Evolutionary conservation across 2,797 vertebrate species (phyloP).

Genomic region (Buphagus erythrorhynchus): DNA sequence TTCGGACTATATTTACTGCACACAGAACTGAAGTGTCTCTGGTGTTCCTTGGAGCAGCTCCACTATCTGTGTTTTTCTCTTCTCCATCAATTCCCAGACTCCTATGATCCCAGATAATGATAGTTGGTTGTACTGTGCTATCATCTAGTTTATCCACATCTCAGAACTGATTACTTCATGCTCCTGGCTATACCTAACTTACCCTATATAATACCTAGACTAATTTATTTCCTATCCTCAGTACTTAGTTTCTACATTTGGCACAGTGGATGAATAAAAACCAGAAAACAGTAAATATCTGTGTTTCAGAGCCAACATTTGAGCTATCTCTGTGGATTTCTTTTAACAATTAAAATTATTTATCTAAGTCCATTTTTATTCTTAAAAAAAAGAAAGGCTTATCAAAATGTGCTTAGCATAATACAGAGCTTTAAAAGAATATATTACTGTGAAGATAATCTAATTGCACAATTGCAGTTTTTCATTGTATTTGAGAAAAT

Average conservation of each 20-base stretch:
- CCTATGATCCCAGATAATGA: not conserved
- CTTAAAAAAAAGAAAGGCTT: not conserved
- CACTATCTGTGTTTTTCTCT: not conserved
- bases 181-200: not conserved
- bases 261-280: not conserved
- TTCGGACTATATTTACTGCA: not conserved
- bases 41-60: not conserved
- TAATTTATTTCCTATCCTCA: not conserved
- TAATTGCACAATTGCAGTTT: not conserved
- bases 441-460: not conserved
- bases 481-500: slow-evolving; percentile 7
- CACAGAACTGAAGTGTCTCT: not conserved
- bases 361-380: not conserved
- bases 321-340: not conserved
- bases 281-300: not conserved
- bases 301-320: not conserved
- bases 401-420: not conserved
- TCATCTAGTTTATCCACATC: not conserved
- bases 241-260: not conserved
- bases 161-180: not conserved
- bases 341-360: not conserved
- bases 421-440: not conserved
- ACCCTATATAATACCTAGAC: not conserved
- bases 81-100: not conserved
- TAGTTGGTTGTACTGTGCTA: not conserved